Evolutionary conservation across 2,797 vertebrate species (phyloP), one percentile per base, ranked within the genome.

Genomic region (Linurgus olivaceus): DNA sequence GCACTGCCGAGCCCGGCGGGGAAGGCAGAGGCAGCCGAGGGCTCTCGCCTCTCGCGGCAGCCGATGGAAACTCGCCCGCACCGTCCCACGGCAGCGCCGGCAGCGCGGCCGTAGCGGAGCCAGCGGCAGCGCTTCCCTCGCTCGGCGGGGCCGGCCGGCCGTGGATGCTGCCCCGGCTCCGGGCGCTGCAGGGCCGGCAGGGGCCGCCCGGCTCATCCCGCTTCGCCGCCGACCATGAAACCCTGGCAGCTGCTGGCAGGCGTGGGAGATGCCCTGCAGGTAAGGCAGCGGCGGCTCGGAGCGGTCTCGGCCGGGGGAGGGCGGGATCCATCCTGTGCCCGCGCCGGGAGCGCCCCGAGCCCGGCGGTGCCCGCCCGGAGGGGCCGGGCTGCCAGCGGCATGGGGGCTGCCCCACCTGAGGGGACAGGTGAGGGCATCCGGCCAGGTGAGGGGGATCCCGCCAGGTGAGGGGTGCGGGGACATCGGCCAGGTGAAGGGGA

Each of bases 161-260:
- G 25, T 57, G 70, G 42, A 57, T 83, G 40, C 40, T 40, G 40
- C 40, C 40, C 40, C 40, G 40, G 80, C 16, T 33, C 35, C 45
- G 8, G 44, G 52, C 4, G 37, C 4, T 35, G 51, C 62, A 25
- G 71, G n/a, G 28, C 57, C 57, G 25, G 17, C 66, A 92, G 97
- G 44, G 44, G 35, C 90, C 97, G 90, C 96, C 90, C 86, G 50
- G 83, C 86, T 51, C 68, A 90, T 7, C 86, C 61, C 93, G 89
- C 96, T 94, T 84, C 86, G 96, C 97, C 78, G 97, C 96, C 97
- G 68, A 97, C 97, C 67, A 98, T 98, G 98, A 98, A 98, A 98
- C 97, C 98, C 61, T 98, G 98, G 98, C 98, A 98, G 98, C 97
- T 98, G 92, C 97, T 97, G 70, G 98, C 98, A 90, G 98, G 97